Base-by-base conservation (phyloP, 2,113 vertebrate genomes). In the Trochalopteron elliotii region DNA sequence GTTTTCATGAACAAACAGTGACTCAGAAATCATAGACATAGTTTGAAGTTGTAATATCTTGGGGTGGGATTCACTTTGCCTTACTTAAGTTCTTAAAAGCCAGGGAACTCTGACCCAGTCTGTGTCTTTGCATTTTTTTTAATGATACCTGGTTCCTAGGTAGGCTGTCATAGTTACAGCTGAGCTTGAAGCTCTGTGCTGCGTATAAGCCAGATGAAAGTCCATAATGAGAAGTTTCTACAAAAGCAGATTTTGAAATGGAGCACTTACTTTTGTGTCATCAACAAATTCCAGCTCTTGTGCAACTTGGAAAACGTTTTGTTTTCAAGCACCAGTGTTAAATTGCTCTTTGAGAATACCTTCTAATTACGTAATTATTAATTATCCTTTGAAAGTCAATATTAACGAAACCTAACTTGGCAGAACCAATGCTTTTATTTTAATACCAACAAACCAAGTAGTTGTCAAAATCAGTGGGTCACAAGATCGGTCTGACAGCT, bases 311-410 rank as follows among this genome's bases (percentile, higher is more conserved):
- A 65, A 96, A 61, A 79, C 0, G 0, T 82, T 84, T 91, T 5
- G 2, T 53, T 96, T 96, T 96, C 82, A 83, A 77, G 55, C 24
- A 69, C 20, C 8, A 7, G 6, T 63, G 45, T 90, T 87, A 87
- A 91, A 87, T 72, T 85, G 61, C 59, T 88, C 68, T 56, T 93
- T 90, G 59, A 91, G 70, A 88, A 91, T 69, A 30, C 52, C 27
- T 89, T 40, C 86, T 93, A 94, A 96, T 82, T 87, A 90, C 77
- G 87, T 95, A 95, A 93, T 96, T 93, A 94, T 82, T 84, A 82
- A 69, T 83, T 94, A 61, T 35, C 49, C 57, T 94, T 87, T 65
- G 37, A 20, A 91, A 93, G 67, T 83, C 78, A 63, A 4, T 93
- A 87, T 79, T 87, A 75, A 82, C 81, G 75, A 94, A 96, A 69